phyloP scores from a whole-genome alignment of 2,888 invertebrate genomes.

The Serripes groenlandicus region DNA sequence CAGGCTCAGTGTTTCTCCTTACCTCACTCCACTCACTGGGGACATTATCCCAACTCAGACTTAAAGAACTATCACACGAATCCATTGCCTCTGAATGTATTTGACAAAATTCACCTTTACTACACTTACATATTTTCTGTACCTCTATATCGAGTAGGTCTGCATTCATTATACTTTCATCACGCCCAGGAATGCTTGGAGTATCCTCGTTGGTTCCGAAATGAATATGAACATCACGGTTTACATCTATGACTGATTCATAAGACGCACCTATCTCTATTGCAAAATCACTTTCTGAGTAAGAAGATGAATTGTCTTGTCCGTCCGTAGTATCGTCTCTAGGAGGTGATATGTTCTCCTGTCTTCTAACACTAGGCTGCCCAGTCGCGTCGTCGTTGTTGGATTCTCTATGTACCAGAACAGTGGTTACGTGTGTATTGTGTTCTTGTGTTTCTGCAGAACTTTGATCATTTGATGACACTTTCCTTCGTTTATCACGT shows the following conservation, averaged over 20 bases:
- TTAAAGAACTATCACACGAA: conserved; percentile 56
- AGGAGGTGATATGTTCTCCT: background rate
- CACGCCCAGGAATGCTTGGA: background rate
- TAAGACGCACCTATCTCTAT: background rate
- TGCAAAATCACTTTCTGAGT: background rate
- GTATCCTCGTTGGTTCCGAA: conserved; percentile 8
- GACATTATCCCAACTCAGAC: conserved; percentile 65
- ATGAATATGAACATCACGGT: conserved; percentile 4
- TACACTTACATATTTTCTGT: conserved; percentile 43
- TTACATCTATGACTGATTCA: conserved; percentile 13
- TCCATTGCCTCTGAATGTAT: conserved; percentile 54
- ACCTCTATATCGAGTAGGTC: background rate
- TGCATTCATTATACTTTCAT: background rate
- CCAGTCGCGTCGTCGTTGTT: conserved; percentile 43
- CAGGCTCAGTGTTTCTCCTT: conserved; percentile 62
- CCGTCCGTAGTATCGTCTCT: conserved; percentile 24
- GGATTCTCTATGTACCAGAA: conserved; percentile 66
- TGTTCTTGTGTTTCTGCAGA: conserved; percentile 25
- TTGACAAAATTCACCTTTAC: conserved; percentile 43
- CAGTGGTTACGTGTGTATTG: conserved; percentile 59
- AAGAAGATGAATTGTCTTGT: background rate
- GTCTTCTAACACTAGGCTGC: background rate
- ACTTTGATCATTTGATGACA: conserved; percentile 52
- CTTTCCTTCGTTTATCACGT: conserved; percentile 44
- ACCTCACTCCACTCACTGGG: conserved; percentile 60